Percentiles rank a stretch among this genome's conserved stretches.
phyloP scores from a whole-genome alignment of 2,113 vertebrate genomes.

The Chloropsis cyanopogon region DNA sequence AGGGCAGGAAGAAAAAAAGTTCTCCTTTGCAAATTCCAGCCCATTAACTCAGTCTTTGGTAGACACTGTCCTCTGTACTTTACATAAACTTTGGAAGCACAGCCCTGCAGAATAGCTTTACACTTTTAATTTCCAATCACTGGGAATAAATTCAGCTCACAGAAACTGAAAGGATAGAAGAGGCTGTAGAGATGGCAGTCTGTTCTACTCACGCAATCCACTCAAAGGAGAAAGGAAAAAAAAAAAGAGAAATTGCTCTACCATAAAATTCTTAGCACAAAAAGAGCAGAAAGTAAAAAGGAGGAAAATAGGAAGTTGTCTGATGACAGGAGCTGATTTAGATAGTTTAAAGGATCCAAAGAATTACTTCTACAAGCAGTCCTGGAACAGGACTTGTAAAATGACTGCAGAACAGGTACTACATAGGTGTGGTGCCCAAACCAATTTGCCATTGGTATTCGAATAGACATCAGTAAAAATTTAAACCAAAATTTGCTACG shows the following conservation, averaged over 20 bases:
- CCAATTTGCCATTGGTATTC: background rate
- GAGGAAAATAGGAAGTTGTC: background rate
- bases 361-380: background rate
- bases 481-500: background rate
- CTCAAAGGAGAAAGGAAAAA: background rate
- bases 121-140: background rate
- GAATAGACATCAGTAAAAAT: background rate
- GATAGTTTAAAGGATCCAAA: background rate
- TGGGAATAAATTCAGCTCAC: background rate
- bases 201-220: background rate
- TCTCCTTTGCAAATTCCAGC: background rate
- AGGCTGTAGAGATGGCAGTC: background rate
- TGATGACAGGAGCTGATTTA: background rate
- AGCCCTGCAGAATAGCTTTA: background rate
- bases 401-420: background rate
- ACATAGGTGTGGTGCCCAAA: background rate
- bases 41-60: background rate
- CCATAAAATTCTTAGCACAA: background rate
- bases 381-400: background rate
- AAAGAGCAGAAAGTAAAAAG: background rate
- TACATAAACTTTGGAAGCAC: background rate
- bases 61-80: background rate
- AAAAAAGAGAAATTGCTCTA: background rate
- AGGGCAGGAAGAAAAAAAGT: background rate
- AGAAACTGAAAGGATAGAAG: background rate